phyloP scores from a whole-genome alignment of 2,113 vertebrate species.

The Sminthopsis crassicaudata region DNA sequence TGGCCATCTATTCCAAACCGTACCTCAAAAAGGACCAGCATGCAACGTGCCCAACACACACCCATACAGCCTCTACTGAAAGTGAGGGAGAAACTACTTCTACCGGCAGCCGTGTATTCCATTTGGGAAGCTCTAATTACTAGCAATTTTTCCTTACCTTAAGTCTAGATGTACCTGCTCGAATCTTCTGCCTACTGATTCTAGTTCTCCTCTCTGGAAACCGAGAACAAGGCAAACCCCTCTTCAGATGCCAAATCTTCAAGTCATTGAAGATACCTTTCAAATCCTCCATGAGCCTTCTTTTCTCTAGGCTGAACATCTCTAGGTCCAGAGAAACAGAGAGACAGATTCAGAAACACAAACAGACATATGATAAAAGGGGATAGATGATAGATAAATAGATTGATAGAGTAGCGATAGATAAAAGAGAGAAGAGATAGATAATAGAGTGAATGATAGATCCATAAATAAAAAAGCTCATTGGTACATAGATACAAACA shows the following conservation, averaged over 20 bases:
- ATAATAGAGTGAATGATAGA: background rate
- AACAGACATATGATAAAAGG: background rate
- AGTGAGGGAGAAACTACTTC: background rate
- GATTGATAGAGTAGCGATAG: background rate
- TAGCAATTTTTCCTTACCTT: background rate
- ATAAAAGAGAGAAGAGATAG: background rate
- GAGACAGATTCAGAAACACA: no score
- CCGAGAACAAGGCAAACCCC: background rate
- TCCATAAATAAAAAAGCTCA: background rate
- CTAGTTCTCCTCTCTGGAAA: background rate
- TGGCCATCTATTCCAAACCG: background rate
- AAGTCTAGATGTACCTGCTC: background rate
- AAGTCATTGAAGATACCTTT: background rate
- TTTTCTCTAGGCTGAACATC: background rate
- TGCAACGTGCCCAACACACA: background rate
- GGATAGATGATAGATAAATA: background rate
- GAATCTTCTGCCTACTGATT: background rate
- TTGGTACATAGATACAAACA: no score
- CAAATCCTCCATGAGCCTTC: background rate
- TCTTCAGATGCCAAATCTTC: background rate
- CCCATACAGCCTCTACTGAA: background rate
- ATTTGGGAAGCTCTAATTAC: background rate
- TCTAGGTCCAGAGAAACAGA: background rate
- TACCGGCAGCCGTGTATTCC: background rate
- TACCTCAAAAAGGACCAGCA: background rate